Evolutionary conservation across 2,888 invertebrate genomes (phyloP).

Genomic region (Glyphotaelius pellucidus): DNA sequence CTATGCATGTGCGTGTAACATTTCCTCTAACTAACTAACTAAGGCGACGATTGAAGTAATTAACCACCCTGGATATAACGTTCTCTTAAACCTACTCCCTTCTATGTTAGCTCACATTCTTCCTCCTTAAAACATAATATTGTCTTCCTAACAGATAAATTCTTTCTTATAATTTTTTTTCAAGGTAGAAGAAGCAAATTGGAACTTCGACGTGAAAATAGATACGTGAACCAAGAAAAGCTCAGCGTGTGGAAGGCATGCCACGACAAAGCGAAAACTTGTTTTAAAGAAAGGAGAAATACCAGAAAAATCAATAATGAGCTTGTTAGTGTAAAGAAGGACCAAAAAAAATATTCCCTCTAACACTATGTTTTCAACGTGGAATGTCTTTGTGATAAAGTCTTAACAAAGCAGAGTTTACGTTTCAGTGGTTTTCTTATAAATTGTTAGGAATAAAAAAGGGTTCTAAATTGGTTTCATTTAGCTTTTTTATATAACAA

Average conservation of each 20-base stretch:
- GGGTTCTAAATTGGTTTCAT: neutral
- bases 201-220: neutral
- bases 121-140: neutral
- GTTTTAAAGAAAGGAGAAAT: neutral
- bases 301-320: neutral
- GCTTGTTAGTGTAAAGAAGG: neutral
- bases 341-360: neutral
- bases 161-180: neutral
- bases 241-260: neutral
- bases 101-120: neutral
- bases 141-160: neutral
- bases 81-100: neutral
- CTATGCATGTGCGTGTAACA: too few species aligned
- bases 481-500: too few species aligned
- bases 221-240: neutral
- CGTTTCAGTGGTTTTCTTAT: neutral
- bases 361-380: neutral
- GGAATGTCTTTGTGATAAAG: neutral
- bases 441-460: neutral
- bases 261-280: neutral
- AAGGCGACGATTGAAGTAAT: too few species aligned
- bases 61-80: neutral
- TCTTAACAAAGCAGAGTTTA: neutral
- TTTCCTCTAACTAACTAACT: too few species aligned
- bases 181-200: neutral